Evolutionary conservation across 2,113 vertebrate species (phyloP).

Genomic region (Motacilla tschutschensis): DNA sequence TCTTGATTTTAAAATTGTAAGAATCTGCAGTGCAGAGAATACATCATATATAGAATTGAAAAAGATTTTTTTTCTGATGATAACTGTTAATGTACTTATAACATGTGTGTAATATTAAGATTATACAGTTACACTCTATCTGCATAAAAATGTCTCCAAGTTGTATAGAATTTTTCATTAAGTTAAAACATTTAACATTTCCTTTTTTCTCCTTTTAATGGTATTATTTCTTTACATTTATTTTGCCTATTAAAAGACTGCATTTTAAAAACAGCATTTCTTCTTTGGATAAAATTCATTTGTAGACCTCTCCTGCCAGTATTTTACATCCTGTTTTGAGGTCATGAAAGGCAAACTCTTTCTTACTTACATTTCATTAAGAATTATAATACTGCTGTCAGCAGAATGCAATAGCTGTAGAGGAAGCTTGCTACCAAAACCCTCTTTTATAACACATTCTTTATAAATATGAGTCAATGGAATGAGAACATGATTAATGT

Average conservation of each 20-base stretch:
- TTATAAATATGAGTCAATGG: constrained; percentile 25
- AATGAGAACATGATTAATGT: constrained; percentile 39
- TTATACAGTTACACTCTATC: not conserved
- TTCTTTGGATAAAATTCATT: not conserved
- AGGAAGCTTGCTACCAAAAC: constrained; percentile 26
- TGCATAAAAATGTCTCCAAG: not conserved
- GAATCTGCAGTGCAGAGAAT: not conserved
- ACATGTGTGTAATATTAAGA: not conserved
- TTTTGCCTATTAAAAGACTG: not conserved
- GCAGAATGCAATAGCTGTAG: not conserved
- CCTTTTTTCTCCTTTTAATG: not conserved
- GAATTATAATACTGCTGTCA: not conserved
- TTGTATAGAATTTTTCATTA: not conserved
- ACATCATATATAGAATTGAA: not conserved
- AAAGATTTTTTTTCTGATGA: not conserved
- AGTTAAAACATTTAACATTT: not conserved
- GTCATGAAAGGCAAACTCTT: not conserved
- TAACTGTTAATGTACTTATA: not conserved
- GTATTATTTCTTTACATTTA: not conserved
- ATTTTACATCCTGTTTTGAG: not conserved
- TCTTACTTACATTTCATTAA: not conserved
- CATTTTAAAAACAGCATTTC: accelerated
- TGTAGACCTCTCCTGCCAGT: not conserved
- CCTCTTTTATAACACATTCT: not conserved
- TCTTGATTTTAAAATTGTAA: not conserved